These are phyloP conservation scores for Lasiurus borealis DNA, from an alignment of 2,113 vertebrate species.

Conservation along the genomic window DNA sequence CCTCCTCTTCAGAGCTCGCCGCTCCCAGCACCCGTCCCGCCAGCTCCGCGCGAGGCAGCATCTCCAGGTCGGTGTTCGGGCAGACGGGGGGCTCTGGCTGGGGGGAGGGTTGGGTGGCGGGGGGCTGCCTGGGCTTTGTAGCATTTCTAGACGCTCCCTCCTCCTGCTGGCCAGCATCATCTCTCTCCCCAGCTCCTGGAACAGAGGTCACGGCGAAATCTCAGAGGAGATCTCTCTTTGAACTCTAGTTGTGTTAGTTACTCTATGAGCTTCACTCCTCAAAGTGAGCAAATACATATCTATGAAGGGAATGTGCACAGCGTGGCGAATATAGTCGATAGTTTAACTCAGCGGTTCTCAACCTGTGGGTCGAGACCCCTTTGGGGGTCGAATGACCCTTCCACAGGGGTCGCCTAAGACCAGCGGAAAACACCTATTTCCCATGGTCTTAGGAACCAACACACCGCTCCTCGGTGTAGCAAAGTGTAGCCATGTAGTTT, in stretches of 20 bases:
- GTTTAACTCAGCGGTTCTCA: too few relatives aligned
- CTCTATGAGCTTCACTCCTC: not conserved
- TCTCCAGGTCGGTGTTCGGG: conserved; percentile 48
- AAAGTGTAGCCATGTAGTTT: too few relatives aligned
- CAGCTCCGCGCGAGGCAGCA: too few relatives aligned
- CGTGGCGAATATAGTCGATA: accelerated
- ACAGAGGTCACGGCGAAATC: not conserved
- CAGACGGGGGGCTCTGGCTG: accelerated
- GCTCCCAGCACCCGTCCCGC: not conserved
- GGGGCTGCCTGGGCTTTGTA: not conserved
- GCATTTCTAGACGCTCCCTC: not conserved
- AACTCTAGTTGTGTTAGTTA: not conserved
- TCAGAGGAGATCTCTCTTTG: not conserved
- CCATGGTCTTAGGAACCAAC: too few relatives aligned
- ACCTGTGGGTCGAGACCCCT: too few relatives aligned
- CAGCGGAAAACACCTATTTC: too few relatives aligned
- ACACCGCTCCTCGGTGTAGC: too few relatives aligned
- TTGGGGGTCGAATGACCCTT: too few relatives aligned
- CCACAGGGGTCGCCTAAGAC: too few relatives aligned
- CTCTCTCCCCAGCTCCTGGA: not conserved
- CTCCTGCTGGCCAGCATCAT: not conserved
- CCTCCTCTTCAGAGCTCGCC: not conserved
- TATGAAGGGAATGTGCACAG: not conserved
- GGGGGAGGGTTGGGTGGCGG: not conserved
- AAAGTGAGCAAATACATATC: not conserved